phyloP scores from a whole-genome alignment of 2,113 vertebrate species.

The Carassius carassius region DNA sequence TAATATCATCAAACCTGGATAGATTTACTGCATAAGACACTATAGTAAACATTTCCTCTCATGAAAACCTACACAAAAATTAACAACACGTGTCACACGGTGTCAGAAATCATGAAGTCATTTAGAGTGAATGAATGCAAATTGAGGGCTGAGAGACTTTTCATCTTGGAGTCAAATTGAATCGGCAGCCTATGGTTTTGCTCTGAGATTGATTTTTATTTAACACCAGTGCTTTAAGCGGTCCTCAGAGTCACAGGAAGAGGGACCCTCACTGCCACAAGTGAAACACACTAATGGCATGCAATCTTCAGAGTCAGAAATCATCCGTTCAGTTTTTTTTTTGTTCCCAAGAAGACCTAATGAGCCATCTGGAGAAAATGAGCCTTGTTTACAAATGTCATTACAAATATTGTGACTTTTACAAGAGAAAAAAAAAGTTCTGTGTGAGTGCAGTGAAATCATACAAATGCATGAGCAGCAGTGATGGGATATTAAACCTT shows the following conservation, averaged over 20 bases:
- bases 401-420: constrained; percentile 24
- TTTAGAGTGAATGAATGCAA: constrained; percentile 14
- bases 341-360: constrained; percentile 19
- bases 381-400: constrained; percentile 3
- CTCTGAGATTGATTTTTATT: constrained; percentile 29
- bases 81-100: not conserved
- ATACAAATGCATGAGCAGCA: not conserved
- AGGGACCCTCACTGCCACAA: not conserved
- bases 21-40: not conserved
- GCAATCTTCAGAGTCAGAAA: constrained; percentile 1
- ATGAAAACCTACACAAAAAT: not conserved
- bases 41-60: not conserved
- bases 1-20: not conserved
- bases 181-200: not conserved
- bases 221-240: constrained; percentile 3
- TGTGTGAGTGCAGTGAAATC: not conserved
- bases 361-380: constrained; percentile 28
- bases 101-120: constrained; percentile 1
- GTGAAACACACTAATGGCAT: not conserved
- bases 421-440: not conserved
- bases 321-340: not conserved
- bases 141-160: not conserved
- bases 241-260: not conserved
- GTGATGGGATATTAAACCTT: not conserved
- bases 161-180: not conserved